Evolutionary conservation across 2,888 invertebrate species (phyloP), one percentile per base, ranked within the genome.

Genomic region (Amblyteles armatorius): DNA sequence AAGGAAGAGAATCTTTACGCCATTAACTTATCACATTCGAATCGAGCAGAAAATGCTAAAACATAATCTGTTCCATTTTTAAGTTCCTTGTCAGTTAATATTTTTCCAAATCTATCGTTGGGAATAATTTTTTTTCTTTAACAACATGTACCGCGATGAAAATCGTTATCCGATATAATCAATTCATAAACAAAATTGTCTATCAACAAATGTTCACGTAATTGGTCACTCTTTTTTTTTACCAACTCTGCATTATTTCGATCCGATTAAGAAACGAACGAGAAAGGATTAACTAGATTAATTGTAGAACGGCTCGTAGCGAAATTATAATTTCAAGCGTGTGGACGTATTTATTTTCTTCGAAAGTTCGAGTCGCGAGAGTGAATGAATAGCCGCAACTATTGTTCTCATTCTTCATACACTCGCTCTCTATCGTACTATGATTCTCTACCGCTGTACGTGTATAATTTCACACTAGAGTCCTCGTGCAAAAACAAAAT

Each of bases 401-500:
- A 22, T 69, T 29, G 22, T 40, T 26, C 9, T 57, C 36, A 60
- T 44, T 19, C 26, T 60, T 44, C 11, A 26, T 29, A 29, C 40
- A 7, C 19, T 22, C 26, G 13, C 29, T 63, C 44, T 44, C 9
- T 36, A 33, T 26, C 9, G n/a, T 48, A n/a, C 48, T 33, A 74
- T 63, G n/a, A 26, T 52, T 74, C 26, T 26, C 40, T 48, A 19
- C 7, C 36, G 71, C 9, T 26, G 57, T 57, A 26, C 57, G 57
- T n/a, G 40, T 74, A 60, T 19, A 60, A 44, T 60, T 73, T 60
- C 73, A 44, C 9, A 7, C 22, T 55, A 22, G 7, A 11, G 2
- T 55, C 7, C 55, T 55, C 55, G 55, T 60, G 33, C 50, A 60
- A 71, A 69, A 79, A 71, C 79, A 79, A 69, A 50, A 79, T 69